phyloP scores from a whole-genome alignment of 2,113 vertebrate genomes.

The Lagopus muta region DNA sequence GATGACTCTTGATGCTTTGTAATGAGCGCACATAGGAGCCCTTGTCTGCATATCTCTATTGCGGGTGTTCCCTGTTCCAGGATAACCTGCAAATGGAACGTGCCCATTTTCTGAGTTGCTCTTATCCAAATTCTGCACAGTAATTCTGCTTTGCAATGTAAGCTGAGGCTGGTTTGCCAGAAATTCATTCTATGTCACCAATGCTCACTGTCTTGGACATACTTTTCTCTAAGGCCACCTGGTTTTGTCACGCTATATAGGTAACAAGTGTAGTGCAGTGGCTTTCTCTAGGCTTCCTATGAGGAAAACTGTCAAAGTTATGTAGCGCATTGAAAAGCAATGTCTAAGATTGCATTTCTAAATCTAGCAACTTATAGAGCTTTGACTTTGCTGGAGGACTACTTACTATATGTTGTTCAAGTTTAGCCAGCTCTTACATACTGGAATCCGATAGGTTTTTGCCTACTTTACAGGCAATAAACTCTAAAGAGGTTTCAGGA shows the following conservation, averaged over 20 bases:
- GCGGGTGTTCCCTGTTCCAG: background rate
- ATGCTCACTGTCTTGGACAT: background rate
- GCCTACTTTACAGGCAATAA: background rate
- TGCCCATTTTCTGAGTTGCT: background rate
- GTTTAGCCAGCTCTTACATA: background rate
- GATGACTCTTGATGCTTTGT: background rate
- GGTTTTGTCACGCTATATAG: background rate
- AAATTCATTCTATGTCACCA: rapidly evolving
- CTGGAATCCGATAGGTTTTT: background rate
- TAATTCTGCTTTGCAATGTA: background rate
- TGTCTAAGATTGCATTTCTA: background rate
- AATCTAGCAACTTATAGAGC: background rate
- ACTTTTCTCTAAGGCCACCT: background rate
- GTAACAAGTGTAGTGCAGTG: background rate
- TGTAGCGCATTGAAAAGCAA: background rate
- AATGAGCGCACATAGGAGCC: background rate
- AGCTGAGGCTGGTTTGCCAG: background rate
- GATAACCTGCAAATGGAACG: background rate
- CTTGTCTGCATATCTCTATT: rapidly evolving
- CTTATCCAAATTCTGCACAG: background rate
- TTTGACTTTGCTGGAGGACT: background rate
- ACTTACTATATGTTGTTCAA: rapidly evolving
- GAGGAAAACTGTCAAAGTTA: background rate
- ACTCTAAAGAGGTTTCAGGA: background rate
- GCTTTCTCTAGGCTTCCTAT: background rate